Conservation (phyloP, 2,888 invertebrate species). For the Ephialtes manifestator region DNA sequence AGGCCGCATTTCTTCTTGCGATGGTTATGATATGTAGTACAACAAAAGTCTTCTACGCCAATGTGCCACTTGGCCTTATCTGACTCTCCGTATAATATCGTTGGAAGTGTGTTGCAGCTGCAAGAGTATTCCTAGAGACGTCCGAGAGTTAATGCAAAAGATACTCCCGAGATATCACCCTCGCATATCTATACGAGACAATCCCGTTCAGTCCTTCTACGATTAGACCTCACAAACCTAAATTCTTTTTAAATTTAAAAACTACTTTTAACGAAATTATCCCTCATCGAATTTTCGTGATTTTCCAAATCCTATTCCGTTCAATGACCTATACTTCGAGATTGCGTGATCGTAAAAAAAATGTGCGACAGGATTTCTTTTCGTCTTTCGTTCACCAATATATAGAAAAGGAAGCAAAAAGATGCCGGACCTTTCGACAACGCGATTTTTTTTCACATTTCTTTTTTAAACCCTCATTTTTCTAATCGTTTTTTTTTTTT, state of each 20-base stretch:
- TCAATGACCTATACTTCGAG: too few relatives aligned
- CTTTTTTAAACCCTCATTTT: too few relatives aligned
- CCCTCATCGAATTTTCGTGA: not conserved
- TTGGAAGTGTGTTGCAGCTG: constrained; percentile 52
- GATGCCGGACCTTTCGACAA: too few relatives aligned
- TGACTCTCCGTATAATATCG: constrained; percentile 39
- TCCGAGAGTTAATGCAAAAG: constrained; percentile 39
- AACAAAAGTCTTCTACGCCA: constrained; percentile 44
- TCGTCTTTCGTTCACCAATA: too few relatives aligned
- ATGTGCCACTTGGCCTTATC: constrained; percentile 66
- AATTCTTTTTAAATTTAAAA: not conserved
- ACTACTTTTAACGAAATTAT: not conserved
- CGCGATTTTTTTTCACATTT: too few relatives aligned
- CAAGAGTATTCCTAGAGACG: constrained; percentile 52
- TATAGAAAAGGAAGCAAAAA: too few relatives aligned
- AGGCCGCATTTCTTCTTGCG: constrained; percentile 25
- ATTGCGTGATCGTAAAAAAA: too few relatives aligned
- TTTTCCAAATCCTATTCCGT: too few relatives aligned
- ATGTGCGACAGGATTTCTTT: too few relatives aligned
- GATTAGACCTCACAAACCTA: not conserved
- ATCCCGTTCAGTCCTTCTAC: not conserved
- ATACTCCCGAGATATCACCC: constrained; percentile 28
- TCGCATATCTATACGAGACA: not conserved
- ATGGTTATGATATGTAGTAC: constrained; percentile 3
- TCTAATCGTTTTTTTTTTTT: too few relatives aligned